Base-by-base conservation (phyloP, 2,888 invertebrate species). In the Diaphora mendica region DNA sequence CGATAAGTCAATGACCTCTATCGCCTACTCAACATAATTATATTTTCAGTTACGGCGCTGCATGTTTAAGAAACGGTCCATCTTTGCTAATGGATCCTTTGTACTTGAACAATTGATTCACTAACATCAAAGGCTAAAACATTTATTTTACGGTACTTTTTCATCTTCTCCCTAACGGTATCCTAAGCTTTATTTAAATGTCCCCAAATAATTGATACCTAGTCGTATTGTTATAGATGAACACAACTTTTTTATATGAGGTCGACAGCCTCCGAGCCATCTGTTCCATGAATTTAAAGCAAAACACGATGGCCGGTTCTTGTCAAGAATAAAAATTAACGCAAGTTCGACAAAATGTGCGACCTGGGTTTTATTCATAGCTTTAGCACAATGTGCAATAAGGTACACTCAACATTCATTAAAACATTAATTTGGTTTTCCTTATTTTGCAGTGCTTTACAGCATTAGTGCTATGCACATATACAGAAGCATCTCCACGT, bases 1-100 rank as follows among this genome's bases (percentile, higher is more conserved):
- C 88, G 85, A 90, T 90, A 87, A 94, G 92, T 95, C 94, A 88
- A 78, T 90, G 94, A 94, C 94, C 94, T 86, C 83, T 79, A 82
- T 82, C 89, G 87, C 92, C 94, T 87, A 93, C 92, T 85, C 88
- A 81, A 82, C 79, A 81, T 73, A 83, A 64, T 68, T 51, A 51
- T 71, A 78, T 82, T 89, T 88, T 87, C 86, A 90, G 87, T 85
- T 86, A 84, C 81, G 89, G 83, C 86, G 81, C 81, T 86, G 82
- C 80, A 83, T 83, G 84, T 83, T 82, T 80, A 79, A 85, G 82
- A 85, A 75, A 77, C 80, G 84, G 82, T 83, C 81, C 81, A 86
- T 82, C 82, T 82, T 87, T 86, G 88, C 85, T 87, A 89, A 85
- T 87, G 80, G 82, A 81, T 83, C 82, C 81, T 86, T 84, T 83